Conservation (phyloP, 92 coral and sea anemone species). For the Palythoa grandiflora region DNA sequence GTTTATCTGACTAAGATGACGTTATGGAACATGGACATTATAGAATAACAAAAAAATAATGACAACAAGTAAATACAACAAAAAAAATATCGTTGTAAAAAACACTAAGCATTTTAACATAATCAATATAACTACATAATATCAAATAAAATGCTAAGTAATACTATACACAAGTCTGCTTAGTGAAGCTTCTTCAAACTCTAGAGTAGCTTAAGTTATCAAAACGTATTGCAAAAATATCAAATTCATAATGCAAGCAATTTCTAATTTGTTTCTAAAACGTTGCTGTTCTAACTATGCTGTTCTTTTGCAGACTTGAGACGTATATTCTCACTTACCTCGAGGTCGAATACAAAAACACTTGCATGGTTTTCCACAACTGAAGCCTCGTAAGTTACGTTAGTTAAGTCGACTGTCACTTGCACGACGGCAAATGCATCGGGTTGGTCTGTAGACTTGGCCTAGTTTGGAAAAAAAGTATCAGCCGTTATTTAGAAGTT, state of each 20-base stretch:
- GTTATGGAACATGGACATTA: too few relatives aligned
- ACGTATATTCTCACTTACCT: conserved; percentile 39
- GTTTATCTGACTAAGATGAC: background rate
- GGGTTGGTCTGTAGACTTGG: conserved; percentile 56
- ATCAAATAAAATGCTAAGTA: too few relatives aligned
- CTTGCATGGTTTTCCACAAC: conserved; percentile 69
- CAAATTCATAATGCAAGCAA: too few relatives aligned
- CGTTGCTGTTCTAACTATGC: too few relatives aligned
- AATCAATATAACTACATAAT: too few relatives aligned
- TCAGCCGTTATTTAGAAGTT: background rate
- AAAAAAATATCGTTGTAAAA: too few relatives aligned
- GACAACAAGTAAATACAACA: too few relatives aligned
- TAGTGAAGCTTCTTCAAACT: too few relatives aligned
- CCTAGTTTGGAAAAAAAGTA: conserved; percentile 48
- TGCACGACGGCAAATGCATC: conserved; percentile 70
- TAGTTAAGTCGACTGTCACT: conserved; percentile 66
- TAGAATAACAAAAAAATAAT: background rate
- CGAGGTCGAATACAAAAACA: conserved; percentile 47
- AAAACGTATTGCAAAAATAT: too few relatives aligned
- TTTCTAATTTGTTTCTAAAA: background rate
- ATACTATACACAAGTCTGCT: too few relatives aligned
- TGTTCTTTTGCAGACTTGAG: background rate
- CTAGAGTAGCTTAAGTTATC: too few relatives aligned
- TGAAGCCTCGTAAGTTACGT: conserved; percentile 54
- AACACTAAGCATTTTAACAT: too few relatives aligned